Evolutionary conservation across 2,888 invertebrate genomes (phyloP).

Genomic region (Eristalinus sepulchralis): DNA sequence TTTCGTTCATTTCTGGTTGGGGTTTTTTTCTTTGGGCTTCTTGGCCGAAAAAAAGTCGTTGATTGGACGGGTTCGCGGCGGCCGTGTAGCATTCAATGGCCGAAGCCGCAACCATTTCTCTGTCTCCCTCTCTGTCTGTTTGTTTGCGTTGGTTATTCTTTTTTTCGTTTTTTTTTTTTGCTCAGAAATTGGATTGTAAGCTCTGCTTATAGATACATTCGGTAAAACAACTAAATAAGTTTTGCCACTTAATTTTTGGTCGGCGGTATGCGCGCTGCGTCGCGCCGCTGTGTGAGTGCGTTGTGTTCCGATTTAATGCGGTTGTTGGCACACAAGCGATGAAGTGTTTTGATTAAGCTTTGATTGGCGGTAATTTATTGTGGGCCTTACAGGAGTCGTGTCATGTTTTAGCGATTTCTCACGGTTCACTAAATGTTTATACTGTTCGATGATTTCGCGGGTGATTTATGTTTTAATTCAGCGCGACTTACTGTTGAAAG

Average conservation of each 20-base stretch:
- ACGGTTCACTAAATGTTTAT: constrained; percentile 27
- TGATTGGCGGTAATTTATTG: constrained; percentile 53
- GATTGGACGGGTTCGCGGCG: constrained; percentile 51
- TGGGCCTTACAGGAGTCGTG: constrained; percentile 25
- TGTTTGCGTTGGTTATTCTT: neutral
- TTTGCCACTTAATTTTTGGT: constrained; percentile 58
- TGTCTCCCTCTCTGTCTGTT: neutral
- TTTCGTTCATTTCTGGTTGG: neutral
- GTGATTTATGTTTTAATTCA: constrained; percentile 2
- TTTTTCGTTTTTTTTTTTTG: constrained; percentile 3
- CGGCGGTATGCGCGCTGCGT: constrained; percentile 6
- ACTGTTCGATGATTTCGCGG: neutral
- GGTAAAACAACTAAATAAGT: constrained; percentile 65
- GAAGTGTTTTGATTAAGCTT: constrained; percentile 54
- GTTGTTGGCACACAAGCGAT: constrained; percentile 53
- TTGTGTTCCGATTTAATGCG: constrained; percentile 31
- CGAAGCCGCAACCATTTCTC: constrained; percentile 1
- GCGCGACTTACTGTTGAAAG: neutral
- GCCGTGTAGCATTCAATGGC: constrained; percentile 40
- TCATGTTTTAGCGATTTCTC: constrained; percentile 23
- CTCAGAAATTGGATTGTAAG: constrained; percentile 40
- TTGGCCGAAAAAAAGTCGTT: constrained; percentile 33
- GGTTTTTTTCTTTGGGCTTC: neutral
- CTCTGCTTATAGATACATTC: constrained; percentile 43
- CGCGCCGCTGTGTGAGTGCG: neutral